A percentile compares a stretch with the other conserved stretches of the same genome.
Conservation (phyloP, 1,140 invertebrate species). For the Grapholita molesta region DNA sequence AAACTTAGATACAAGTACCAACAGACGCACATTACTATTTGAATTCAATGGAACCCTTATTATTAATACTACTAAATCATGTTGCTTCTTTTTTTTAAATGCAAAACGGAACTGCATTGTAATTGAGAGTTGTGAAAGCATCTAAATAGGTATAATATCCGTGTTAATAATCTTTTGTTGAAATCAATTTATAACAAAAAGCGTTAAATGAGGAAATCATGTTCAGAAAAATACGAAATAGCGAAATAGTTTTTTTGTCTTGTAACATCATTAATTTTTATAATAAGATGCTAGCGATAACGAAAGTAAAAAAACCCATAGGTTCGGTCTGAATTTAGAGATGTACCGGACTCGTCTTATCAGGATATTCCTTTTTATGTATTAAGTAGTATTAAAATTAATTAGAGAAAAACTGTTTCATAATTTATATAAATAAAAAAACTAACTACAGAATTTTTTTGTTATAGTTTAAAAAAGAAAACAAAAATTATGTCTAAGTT, state of each 20-base stretch:
- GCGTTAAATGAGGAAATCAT: slow-evolving; percentile 40
- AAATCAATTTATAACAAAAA: slow-evolving; percentile 55
- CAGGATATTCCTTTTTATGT: no score
- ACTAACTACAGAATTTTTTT: no score
- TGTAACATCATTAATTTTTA: slow-evolving; percentile 6
- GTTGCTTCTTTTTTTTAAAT: not conserved
- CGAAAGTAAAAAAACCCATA: not conserved
- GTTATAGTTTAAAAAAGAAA: no score
- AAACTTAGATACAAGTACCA: not conserved
- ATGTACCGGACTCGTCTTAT: not conserved
- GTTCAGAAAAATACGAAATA: not conserved
- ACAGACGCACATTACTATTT: not conserved
- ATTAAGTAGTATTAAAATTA: no score
- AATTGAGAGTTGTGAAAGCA: slow-evolving; percentile 1
- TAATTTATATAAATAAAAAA: no score
- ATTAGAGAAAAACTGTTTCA: no score
- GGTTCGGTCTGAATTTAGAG: not conserved
- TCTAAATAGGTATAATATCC: not conserved
- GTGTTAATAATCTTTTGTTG: slow-evolving; percentile 49
- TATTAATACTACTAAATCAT: not conserved
- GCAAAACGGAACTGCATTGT: not conserved
- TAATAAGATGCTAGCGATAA: not conserved
- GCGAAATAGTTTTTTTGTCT: not conserved
- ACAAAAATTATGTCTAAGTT: no score
- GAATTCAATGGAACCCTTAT: not conserved